These are phyloP conservation scores for Casuarius casuarius DNA, from an alignment of 2,113 vertebrate species.

Conservation along the genomic window DNA sequence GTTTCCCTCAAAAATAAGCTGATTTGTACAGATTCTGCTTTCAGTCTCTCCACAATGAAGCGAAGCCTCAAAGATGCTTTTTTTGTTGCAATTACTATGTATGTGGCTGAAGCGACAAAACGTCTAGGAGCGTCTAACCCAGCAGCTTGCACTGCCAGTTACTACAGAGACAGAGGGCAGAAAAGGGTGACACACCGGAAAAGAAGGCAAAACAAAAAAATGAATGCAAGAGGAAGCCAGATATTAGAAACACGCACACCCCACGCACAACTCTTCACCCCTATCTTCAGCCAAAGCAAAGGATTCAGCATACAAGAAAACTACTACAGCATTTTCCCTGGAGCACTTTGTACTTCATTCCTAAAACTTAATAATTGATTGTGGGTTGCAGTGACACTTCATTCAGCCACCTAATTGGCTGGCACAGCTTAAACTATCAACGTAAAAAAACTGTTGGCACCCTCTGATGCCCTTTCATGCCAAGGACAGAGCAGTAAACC, in stretches of 20 bases:
- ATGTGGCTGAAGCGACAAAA: background rate
- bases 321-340: background rate
- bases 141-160: background rate
- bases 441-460: slow-evolving; percentile 15
- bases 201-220: background rate
- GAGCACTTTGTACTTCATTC: slow-evolving; percentile 46
- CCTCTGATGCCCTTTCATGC: background rate
- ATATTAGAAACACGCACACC: background rate
- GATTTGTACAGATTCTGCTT: background rate
- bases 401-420: background rate
- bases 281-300: background rate
- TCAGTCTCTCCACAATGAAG: background rate
- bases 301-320: background rate
- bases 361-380: slow-evolving; percentile 57
- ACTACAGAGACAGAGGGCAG: background rate
- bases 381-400: background rate
- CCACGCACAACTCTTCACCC: background rate
- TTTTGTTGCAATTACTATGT: background rate
- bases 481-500: slow-evolving; percentile 47
- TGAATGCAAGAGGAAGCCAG: background rate
- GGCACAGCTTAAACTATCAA: background rate
- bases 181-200: background rate
- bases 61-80: background rate
- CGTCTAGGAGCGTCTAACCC: background rate
- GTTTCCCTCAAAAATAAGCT: background rate